phyloP scores from a whole-genome alignment of 2,888 invertebrate genomes.

The Sphaeridia pumilis region DNA sequence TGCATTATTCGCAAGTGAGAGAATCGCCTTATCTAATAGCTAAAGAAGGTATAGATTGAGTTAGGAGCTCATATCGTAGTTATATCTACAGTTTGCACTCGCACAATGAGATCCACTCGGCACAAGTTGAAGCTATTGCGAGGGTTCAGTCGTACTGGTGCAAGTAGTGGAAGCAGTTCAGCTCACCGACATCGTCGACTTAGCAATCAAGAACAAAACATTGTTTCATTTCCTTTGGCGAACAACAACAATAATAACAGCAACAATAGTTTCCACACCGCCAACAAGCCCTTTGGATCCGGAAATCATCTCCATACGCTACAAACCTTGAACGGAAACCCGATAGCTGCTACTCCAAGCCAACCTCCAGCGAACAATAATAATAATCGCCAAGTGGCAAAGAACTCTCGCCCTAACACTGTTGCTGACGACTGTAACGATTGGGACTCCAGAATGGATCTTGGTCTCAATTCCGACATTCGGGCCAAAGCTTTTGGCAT shows the following conservation, averaged over 20 bases:
- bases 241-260: conserved; percentile 10
- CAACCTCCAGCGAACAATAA: too few relatives aligned
- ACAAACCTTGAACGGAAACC: not conserved
- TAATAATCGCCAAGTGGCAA: not conserved
- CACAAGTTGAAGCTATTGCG: conserved; percentile 35
- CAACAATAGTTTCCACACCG: conserved; percentile 14
- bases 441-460: conserved; percentile 17
- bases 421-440: conserved; percentile 1
- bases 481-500: conserved; percentile 69
- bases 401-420: not conserved
- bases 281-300: not conserved
- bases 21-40: too few relatives aligned
- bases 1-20: too few relatives aligned
- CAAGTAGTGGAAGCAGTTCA: conserved; percentile 13
- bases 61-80: too few relatives aligned
- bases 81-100: not conserved
- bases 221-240: conserved; percentile 9
- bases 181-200: conserved; percentile 13
- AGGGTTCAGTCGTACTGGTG: conserved; percentile 33
- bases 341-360: not conserved
- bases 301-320: not conserved
- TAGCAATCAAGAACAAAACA: conserved; percentile 8
- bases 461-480: conserved; percentile 50
- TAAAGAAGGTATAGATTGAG: too few relatives aligned
- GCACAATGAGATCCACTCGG: conserved; percentile 34